Base-by-base conservation (phyloP, 2,797 vertebrate species). In the Staurois parvus region DNA sequence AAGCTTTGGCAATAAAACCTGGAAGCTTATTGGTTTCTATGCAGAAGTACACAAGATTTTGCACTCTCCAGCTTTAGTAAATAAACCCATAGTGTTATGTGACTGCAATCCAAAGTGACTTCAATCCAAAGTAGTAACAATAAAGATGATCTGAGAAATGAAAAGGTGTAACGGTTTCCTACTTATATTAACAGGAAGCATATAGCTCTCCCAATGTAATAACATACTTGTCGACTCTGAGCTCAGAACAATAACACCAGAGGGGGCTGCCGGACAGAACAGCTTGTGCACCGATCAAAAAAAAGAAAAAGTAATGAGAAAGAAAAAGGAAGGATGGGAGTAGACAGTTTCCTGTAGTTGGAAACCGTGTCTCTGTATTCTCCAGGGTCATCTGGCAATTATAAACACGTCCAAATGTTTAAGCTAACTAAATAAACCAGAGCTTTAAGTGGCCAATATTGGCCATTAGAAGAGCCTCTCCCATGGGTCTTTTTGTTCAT, bases 241-340 rank as follows among this genome's bases (percentile, higher is more conserved):
- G 34, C 24, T 7, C 42, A 76, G n/a, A 37, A 78, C 17, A 40
- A 2, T 56, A 73, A 84, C 48, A 52, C 17, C 56, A 67, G 76
- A 24, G 76, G 28, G 26, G 7, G 83, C 52, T 64, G 28, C 26
- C 30, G 64, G 24, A 32, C 21, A 84, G 6, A 32, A 64, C n/a
- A 69, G 40, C 1, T 32, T 24, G 24, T 64, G 52, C 62, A 19
- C 3, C 12, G n/a, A 80, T 48, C 67, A 32, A 62, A 26, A 66
- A 77, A 66, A 77, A 79, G 34, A 15, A 29, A 59, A 67, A 80
- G 68, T n/a, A 13, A 76, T 82, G 73, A 76, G 26, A 72, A 59
- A n/a, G 19, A 73, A 30, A 62, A 72, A 78, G 85, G 80, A 86
- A 83, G 73, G 64, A 83, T 73, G 74, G 80, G 80, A 78, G 80